Evolutionary conservation across 1,140 invertebrate genomes (phyloP).

Genomic region (Plutomurus gul): DNA sequence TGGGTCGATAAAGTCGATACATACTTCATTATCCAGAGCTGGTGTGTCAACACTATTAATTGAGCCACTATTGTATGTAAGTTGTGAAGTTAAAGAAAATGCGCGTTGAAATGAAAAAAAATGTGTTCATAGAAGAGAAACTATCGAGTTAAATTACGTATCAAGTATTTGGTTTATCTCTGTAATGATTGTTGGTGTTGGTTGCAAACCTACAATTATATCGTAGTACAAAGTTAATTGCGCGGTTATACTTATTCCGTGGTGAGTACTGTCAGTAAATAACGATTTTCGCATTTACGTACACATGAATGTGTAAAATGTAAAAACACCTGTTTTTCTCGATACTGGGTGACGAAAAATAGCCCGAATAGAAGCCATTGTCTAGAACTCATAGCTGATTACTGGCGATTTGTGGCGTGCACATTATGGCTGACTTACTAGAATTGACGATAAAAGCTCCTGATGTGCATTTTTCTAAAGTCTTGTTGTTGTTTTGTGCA

Average conservation of each 20-base stretch:
- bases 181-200: not conserved
- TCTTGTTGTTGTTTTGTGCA: not conserved
- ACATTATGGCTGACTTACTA: too few relatives aligned
- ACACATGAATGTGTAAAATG: not conserved
- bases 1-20: too few relatives aligned
- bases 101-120: too few relatives aligned
- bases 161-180: not conserved
- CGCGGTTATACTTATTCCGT: too few relatives aligned
- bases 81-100: not conserved
- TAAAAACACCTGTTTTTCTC: conserved; percentile 24
- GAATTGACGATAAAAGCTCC: too few relatives aligned
- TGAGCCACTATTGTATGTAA: not conserved
- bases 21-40: too few relatives aligned
- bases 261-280: too few relatives aligned
- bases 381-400: not conserved
- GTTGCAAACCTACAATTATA: not conserved
- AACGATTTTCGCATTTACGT: not conserved
- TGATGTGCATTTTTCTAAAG: not conserved
- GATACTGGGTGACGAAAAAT: not conserved
- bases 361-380: not conserved
- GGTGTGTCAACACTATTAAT: not conserved
- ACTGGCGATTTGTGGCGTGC: not conserved
- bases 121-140: not conserved
- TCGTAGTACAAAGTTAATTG: conserved; percentile 1
- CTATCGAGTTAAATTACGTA: not conserved